Evolutionary conservation across 1,140 invertebrate genomes (phyloP), one percentile per base, ranked within the genome.

Genomic region (Sminthurides bifidus): DNA sequence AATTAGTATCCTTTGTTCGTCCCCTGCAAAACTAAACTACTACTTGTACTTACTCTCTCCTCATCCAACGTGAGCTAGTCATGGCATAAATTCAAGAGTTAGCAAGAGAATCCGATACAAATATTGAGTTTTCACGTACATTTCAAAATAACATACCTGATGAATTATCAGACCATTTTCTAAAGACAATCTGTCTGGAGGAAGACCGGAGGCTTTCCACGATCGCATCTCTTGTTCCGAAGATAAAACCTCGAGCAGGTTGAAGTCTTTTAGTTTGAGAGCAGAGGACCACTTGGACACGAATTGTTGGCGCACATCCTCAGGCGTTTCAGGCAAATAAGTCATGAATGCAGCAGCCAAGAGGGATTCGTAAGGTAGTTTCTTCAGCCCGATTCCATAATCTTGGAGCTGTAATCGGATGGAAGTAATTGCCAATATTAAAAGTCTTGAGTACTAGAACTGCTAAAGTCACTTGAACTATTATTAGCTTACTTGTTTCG

Each of bases 141-240:
- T n/a, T n/a, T n/a, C n/a, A n/a, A n/a, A 40, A 31, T n/a, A 3
- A 50, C 38, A 37, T 65, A 86, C 83, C 74, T 86, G 77, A 54
- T 82, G 72, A 58, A 91, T 82, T 33, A 87, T 79, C 12, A 88
- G 74, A 23, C 83, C 87, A 72, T 92, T 92, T 72, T 92, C 84
- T 49, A 86, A 69, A 17, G 85, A 85, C 8, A 87, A 72, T 41
- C 78, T 75, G 73, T 91, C 87, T 3, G 81, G 79, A 0, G 89
- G 82, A 2, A 96, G 72, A 1, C 90, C 89, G 67, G 91, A 82
- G 3, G 79, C 77, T 63, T 85, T 83, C 92, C 92, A 97, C 52
- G 82, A 79, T 10, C 94, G 67, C 58, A 86, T 78, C 62, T 92
- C 85, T 58, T 84, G 79, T 67, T 93, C 85, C 1, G 76, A 76